Percentiles rank a stretch among this genome's conserved stretches.
phyloP scores from a whole-genome alignment of 2,113 vertebrate species.

The Albula goreensis region DNA sequence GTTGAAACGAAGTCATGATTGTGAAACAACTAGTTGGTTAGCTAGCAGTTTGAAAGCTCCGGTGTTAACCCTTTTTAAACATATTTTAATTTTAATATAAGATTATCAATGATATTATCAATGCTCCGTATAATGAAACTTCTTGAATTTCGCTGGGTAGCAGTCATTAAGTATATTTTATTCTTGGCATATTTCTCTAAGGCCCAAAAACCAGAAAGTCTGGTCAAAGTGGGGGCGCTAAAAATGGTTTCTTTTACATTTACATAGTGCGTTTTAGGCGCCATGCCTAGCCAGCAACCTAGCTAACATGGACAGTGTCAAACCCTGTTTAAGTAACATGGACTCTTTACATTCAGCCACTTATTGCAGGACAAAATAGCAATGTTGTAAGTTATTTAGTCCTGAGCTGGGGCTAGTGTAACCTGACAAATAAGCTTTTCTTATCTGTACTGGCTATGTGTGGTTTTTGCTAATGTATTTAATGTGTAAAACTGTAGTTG shows the following conservation, averaged over 20 bases:
- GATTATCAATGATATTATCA: too few relatives aligned
- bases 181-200: neutral
- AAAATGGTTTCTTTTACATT: neutral
- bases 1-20: too few relatives aligned
- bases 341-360: neutral
- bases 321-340: neutral
- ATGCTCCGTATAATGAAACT: too few relatives aligned
- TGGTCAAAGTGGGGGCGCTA: conserved; percentile 6
- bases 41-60: too few relatives aligned
- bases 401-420: neutral
- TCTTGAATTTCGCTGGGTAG: too few relatives aligned
- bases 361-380: neutral
- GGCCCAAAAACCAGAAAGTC: neutral
- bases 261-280: neutral
- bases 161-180: neutral
- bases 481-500: too few relatives aligned
- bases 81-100: too few relatives aligned
- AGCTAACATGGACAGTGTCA: neutral
- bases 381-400: too few relatives aligned
- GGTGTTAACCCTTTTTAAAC: too few relatives aligned
- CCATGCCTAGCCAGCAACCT: neutral
- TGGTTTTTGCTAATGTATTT: neutral
- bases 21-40: too few relatives aligned
- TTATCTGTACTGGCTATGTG: neutral
- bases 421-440: neutral